A percentile compares a stretch with the other conserved stretches of the same genome.
phyloP scores from a whole-genome alignment of 1,140 invertebrate species.

The Drepana arcuata region DNA sequence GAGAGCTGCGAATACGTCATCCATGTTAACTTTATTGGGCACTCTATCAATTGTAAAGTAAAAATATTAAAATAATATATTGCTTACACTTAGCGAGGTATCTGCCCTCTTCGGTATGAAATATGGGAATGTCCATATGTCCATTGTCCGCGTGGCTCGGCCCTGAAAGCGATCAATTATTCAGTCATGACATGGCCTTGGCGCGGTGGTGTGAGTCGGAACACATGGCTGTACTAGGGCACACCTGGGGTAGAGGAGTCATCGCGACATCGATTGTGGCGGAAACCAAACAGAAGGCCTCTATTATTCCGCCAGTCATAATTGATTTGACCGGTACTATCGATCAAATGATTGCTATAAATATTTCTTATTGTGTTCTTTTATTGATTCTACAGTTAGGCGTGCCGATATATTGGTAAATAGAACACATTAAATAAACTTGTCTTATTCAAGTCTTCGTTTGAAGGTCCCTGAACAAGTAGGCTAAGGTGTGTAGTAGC shows the following conservation, averaged over 20 bases:
- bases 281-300: slow-evolving; percentile 12
- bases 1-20: slow-evolving; percentile 77
- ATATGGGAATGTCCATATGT: slow-evolving; percentile 79
- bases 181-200: slow-evolving; percentile 42
- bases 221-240: slow-evolving; percentile 25
- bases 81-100: slow-evolving; percentile 85
- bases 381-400: too few species aligned
- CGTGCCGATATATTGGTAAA: too few species aligned
- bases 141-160: slow-evolving; percentile 70
- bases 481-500: too few species aligned
- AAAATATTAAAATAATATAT: slow-evolving; percentile 14
- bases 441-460: too few species aligned
- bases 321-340: slow-evolving; percentile 25
- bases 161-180: slow-evolving; percentile 63
- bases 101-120: slow-evolving; percentile 85
- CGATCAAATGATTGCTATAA: slow-evolving; percentile 11
- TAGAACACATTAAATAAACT: too few species aligned
- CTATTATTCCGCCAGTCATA: slow-evolving; percentile 16
- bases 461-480: too few species aligned
- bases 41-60: slow-evolving; percentile 18
- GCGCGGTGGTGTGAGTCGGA: slow-evolving; percentile 15
- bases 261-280: slow-evolving; percentile 8
- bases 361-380: background rate
- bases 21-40: slow-evolving; percentile 29
- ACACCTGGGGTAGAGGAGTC: slow-evolving; percentile 19